Conservation (phyloP, 2,113 vertebrate species). For the Ameiurus melas region DNA sequence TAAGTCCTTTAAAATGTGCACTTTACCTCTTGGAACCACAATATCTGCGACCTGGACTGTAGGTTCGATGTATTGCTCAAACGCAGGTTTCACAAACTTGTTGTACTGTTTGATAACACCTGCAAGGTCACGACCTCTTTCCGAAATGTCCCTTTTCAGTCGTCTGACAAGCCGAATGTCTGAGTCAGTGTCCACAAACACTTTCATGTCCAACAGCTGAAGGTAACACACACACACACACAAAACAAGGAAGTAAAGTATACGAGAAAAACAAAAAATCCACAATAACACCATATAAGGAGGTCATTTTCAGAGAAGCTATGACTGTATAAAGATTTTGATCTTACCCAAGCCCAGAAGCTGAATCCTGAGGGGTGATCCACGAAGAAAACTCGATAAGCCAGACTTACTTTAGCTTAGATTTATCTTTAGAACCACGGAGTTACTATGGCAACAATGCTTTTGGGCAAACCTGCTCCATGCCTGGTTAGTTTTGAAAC, state of each 20-base stretch:
- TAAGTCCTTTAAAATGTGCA: not conserved
- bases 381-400: not conserved
- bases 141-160: slow-evolving; percentile 85
- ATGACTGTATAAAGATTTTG: not conserved
- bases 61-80: slow-evolving; percentile 91
- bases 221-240: slow-evolving; percentile 6
- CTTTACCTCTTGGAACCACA: slow-evolving; percentile 86
- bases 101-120: slow-evolving; percentile 91
- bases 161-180: slow-evolving; percentile 87
- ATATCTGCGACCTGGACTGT: slow-evolving; percentile 87
- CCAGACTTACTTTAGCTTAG: not conserved
- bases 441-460: not conserved
- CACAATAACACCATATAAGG: not conserved
- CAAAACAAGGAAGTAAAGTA: not conserved
- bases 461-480: not conserved
- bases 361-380: not conserved
- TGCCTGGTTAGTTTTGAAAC: not conserved
- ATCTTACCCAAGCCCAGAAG: not conserved
- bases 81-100: slow-evolving; percentile 87
- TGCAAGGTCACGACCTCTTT: slow-evolving; percentile 78
- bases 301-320: no score
- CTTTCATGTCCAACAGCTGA: slow-evolving; percentile 91
- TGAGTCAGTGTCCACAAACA: slow-evolving; percentile 90
- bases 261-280: no score
- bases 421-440: no score